These are phyloP conservation scores for Temnothorax rugatulus DNA, from an alignment of 2,888 invertebrate species.

Conservation along the genomic window DNA sequence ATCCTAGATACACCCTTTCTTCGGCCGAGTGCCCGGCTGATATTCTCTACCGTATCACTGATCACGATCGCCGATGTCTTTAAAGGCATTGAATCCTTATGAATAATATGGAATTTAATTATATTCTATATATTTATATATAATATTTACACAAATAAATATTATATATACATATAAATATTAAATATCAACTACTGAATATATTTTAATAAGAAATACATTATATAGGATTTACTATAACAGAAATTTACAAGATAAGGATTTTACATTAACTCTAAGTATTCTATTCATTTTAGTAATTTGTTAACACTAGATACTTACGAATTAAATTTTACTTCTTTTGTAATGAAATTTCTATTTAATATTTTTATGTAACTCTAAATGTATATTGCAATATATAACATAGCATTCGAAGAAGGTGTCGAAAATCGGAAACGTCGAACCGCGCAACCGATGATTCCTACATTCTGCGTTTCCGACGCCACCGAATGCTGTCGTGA, in stretches of 20 bases:
- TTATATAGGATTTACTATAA: neutral
- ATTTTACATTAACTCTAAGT: neutral
- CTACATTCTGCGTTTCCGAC: neutral
- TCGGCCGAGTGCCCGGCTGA: slow-evolving; percentile 35
- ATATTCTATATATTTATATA: neutral
- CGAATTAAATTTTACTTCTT: neutral
- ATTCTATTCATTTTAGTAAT: neutral
- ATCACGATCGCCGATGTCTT: slow-evolving; percentile 35
- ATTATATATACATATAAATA: no score
- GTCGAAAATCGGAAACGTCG: neutral
- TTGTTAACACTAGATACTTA: no score
- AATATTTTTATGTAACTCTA: neutral
- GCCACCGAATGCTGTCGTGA: neutral
- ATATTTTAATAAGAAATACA: neutral
- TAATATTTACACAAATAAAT: neutral
- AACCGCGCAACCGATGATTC: neutral
- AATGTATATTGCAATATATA: neutral
- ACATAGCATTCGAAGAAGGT: neutral
- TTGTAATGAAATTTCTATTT: neutral
- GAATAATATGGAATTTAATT: neutral
- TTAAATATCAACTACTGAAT: neutral
- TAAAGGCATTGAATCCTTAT: slow-evolving; percentile 24
- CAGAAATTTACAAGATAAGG: neutral
- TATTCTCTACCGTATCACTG: slow-evolving; percentile 28
- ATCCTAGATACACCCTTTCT: slow-evolving; percentile 58